Conservation (phyloP, 2,113 vertebrate genomes). For the Grammomys surdaster region DNA sequence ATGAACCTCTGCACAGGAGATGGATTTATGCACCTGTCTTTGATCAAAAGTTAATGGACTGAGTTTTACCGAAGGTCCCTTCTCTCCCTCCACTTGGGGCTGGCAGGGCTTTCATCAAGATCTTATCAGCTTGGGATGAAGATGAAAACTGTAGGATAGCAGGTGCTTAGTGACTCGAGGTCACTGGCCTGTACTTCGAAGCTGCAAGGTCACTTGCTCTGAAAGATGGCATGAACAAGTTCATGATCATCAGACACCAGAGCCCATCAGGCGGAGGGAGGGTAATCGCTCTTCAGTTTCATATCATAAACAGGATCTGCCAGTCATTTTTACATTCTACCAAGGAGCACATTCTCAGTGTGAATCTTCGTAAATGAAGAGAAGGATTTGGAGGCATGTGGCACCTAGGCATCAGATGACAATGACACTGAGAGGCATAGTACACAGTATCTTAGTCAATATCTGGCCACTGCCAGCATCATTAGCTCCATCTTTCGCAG, state of each 20-base stretch:
- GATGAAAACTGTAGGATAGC: slow-evolving; percentile 12
- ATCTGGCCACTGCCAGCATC: accelerated
- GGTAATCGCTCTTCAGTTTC: neutral
- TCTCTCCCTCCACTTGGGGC: slow-evolving; percentile 46
- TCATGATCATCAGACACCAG: neutral
- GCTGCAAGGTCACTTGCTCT: slow-evolving; percentile 9
- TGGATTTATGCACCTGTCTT: slow-evolving; percentile 50
- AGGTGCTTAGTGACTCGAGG: slow-evolving; percentile 3
- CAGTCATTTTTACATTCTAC: neutral
- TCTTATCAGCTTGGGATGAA: slow-evolving; percentile 1
- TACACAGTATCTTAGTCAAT: neutral
- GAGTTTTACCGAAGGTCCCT: slow-evolving; percentile 49
- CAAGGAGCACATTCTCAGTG: neutral
- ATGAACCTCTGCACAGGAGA: slow-evolving; percentile 36
- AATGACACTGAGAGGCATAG: neutral
- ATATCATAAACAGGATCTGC: neutral
- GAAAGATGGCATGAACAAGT: neutral
- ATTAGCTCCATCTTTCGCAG: neutral
- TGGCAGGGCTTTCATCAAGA: neutral
- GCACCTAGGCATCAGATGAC: accelerated
- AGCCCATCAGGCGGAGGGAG: neutral
- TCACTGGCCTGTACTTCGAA: neutral
- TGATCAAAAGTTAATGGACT: slow-evolving; percentile 54
- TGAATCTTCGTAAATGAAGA: neutral
- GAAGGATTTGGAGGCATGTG: accelerated